Evolutionary conservation across 2,113 vertebrate species (phyloP).

Genomic region (Litocranius walleri): DNA sequence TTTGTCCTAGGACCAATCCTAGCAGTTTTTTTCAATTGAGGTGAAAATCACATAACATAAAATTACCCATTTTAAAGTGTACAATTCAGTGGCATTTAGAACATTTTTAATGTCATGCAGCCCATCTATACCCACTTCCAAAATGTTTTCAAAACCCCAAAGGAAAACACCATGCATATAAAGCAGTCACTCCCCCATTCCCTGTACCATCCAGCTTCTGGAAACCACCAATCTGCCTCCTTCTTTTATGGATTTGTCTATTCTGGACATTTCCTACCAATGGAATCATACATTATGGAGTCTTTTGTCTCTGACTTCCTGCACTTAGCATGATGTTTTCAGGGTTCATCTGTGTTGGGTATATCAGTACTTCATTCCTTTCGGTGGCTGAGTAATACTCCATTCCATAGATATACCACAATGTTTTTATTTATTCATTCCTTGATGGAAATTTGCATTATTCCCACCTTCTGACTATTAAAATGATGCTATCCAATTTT

Average conservation of each 20-base stretch:
- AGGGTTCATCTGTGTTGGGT: background rate
- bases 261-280: background rate
- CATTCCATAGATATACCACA: background rate
- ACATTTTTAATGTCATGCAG: background rate
- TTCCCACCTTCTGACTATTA: background rate
- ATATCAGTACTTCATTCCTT: background rate
- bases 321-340: background rate
- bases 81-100: background rate
- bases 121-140: background rate
- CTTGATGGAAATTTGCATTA: background rate
- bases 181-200: background rate
- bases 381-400: background rate
- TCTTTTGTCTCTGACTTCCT: background rate
- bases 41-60: background rate
- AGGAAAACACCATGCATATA: background rate
- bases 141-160: background rate
- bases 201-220: background rate
- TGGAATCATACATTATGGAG: background rate
- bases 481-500: background rate
- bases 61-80: background rate
- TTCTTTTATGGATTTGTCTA: background rate
- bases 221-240: background rate
- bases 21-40: background rate
- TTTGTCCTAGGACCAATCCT: background rate
- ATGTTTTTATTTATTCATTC: background rate